Evolutionary conservation across 2,797 vertebrate species (phyloP).

Genomic region (Channallabes apus): DNA sequence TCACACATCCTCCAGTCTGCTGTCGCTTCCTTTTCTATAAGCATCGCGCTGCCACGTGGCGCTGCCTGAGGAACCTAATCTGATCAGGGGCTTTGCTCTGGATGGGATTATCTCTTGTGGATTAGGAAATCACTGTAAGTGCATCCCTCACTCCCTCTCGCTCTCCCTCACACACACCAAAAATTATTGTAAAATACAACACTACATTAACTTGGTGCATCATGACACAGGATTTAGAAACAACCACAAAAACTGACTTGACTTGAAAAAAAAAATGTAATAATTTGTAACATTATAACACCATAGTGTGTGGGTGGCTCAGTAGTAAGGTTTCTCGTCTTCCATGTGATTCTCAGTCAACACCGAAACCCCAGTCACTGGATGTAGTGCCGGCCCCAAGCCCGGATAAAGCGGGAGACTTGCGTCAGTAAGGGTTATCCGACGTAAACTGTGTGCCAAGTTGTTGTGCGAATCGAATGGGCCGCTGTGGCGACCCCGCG

Average conservation of each 20-base stretch:
- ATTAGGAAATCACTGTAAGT: slow-evolving; percentile 11
- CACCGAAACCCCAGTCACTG: too few relatives aligned
- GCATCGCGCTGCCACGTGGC: slow-evolving; percentile 7
- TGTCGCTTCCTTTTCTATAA: slow-evolving; percentile 10
- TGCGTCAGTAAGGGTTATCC: too few relatives aligned
- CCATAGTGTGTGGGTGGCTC: too few relatives aligned
- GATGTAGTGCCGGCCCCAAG: too few relatives aligned
- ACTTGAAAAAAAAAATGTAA: not conserved
- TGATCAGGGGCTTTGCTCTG: slow-evolving; percentile 26
- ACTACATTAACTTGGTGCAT: not conserved
- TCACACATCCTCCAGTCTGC: slow-evolving; percentile 28
- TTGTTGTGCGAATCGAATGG: too few relatives aligned
- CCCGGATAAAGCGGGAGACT: too few relatives aligned
- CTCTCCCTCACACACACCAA: not conserved
- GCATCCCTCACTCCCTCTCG: not conserved
- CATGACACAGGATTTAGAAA: not conserved
- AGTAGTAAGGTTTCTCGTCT: too few relatives aligned
- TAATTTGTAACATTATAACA: not conserved
- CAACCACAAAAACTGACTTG: too few relatives aligned
- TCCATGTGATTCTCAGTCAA: too few relatives aligned
- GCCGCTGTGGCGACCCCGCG: too few relatives aligned
- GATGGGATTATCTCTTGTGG: slow-evolving; percentile 21
- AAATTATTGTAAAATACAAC: not conserved
- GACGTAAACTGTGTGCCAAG: too few relatives aligned
- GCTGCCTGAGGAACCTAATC: slow-evolving; percentile 28